Base-by-base conservation (phyloP, 2,113 vertebrate genomes). In the Xiphophorus couchianus region DNA sequence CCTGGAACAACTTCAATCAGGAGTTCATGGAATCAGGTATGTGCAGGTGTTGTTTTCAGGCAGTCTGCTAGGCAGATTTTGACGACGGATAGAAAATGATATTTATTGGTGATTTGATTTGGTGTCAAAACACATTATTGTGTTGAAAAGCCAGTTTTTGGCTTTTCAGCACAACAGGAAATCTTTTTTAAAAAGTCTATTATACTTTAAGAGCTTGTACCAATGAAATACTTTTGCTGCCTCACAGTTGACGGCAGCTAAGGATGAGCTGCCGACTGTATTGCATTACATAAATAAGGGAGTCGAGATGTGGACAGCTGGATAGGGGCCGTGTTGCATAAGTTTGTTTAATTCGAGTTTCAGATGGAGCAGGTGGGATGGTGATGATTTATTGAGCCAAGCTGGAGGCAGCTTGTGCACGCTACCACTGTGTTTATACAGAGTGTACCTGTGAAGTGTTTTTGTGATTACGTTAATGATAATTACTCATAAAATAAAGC, bases 11-110 rank as follows among this genome's bases (percentile, higher is more conserved):
- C 84, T 94, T 96, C 81, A 96, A 96, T 87, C 71, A 92, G 37
- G 97, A 98, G 76, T 99, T 99, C 3, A 95, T 96, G 87, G 96
- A 97, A 66, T 99, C 98, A 91, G 97, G 98, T 99, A 94, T 48
- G 76, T 91, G 11, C 12, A 7, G 27, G 12, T 63, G 14, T 0
- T 6, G 9, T 62, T 74, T 1, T 14, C 27, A 37, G 22, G 58
- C 30, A 44, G 9, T 17, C 8, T 14, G 6, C 11, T 54, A 9
- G 33, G 17, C 28, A 64, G 17, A 6, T 0, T 44, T 66, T 62
- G 9, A 30, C 6, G 13, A 60, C 0, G 15, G 9, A 11, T 11
- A 31, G 33, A 10, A 61, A 29, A 25, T 1, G 27, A 12, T 12
- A 25, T 44, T 35, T 17, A 69, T 62, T 42, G 8, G 12, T n/a